Percentiles rank a stretch among this genome's conserved stretches.
phyloP scores from a whole-genome alignment of 2,888 invertebrate genomes.

The Thera britannica region DNA sequence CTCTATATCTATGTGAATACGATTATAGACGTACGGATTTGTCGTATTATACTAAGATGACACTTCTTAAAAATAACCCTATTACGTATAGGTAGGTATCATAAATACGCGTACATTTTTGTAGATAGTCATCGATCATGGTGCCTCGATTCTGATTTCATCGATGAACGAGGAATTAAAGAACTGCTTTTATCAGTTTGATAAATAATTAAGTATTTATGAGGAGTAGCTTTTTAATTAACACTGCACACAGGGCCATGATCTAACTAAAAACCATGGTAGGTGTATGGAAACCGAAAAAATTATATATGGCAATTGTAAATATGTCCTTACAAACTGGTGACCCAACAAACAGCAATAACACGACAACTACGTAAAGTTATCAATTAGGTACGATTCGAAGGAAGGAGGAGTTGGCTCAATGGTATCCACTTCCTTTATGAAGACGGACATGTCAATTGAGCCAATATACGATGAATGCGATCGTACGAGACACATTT shows the following conservation, averaged over 20 bases:
- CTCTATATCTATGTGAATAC: constrained; percentile 63
- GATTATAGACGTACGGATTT: constrained; percentile 70
- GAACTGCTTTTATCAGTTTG: no score
- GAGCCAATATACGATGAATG: constrained; percentile 62
- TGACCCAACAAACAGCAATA: not conserved
- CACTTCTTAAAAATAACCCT: constrained; percentile 5
- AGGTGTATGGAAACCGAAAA: no score
- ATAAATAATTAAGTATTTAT: no score
- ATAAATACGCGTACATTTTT: no score
- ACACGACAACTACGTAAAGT: not conserved
- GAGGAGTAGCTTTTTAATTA: no score
- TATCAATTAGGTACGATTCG: constrained; percentile 16
- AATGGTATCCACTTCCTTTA: constrained; percentile 66
- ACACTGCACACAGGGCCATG: no score
- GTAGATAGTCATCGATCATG: no score
- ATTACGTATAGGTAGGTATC: not conserved
- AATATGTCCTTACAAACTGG: no score
- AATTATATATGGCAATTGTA: no score
- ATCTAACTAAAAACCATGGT: no score
- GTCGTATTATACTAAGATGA: constrained; percentile 26
- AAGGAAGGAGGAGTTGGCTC: constrained; percentile 41
- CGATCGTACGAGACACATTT: constrained; percentile 1
- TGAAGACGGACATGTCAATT: constrained; percentile 81
- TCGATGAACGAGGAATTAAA: no score
- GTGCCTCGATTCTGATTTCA: no score